Conservation (phyloP, 2,888 invertebrate species). For the Hoplodrina ambigua region DNA sequence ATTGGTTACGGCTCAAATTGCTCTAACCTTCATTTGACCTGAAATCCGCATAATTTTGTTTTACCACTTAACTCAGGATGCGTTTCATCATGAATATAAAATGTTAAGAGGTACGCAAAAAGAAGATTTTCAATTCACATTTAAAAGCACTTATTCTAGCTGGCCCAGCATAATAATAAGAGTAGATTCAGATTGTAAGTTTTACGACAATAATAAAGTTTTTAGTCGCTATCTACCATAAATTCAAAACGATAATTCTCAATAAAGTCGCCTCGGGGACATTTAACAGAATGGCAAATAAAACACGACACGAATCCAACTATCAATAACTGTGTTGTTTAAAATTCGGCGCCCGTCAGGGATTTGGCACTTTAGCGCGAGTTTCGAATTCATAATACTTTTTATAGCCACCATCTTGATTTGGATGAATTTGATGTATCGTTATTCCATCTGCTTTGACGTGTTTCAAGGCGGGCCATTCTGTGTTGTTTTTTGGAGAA, state of each 20-base stretch:
- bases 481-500: background rate
- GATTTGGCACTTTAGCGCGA: slow-evolving; percentile 85
- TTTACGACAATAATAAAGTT: slow-evolving; percentile 60
- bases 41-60: slow-evolving; percentile 25
- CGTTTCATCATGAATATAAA: slow-evolving; percentile 41
- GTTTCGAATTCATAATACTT: slow-evolving; percentile 83
- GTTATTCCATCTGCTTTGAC: slow-evolving; percentile 41
- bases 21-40: slow-evolving; percentile 36
- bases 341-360: slow-evolving; percentile 84
- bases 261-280: slow-evolving; percentile 46
- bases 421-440: slow-evolving; percentile 72
- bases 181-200: slow-evolving; percentile 54
- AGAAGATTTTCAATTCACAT: slow-evolving; percentile 39
- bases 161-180: slow-evolving; percentile 52
- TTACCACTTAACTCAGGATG: slow-evolving; percentile 26
- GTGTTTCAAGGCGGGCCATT: background rate
- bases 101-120: slow-evolving; percentile 32
- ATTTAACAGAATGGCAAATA: slow-evolving; percentile 74
- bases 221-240: slow-evolving; percentile 57
- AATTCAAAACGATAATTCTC: slow-evolving; percentile 58
- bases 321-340: slow-evolving; percentile 84
- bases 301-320: slow-evolving; percentile 77
- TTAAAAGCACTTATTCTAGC: slow-evolving; percentile 46
- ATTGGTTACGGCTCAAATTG: slow-evolving; percentile 33
- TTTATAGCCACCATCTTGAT: slow-evolving; percentile 76